These are phyloP conservation scores for Lasioglossum leucozonium DNA, from an alignment of 2,888 invertebrate genomes.

Conservation along the genomic window DNA sequence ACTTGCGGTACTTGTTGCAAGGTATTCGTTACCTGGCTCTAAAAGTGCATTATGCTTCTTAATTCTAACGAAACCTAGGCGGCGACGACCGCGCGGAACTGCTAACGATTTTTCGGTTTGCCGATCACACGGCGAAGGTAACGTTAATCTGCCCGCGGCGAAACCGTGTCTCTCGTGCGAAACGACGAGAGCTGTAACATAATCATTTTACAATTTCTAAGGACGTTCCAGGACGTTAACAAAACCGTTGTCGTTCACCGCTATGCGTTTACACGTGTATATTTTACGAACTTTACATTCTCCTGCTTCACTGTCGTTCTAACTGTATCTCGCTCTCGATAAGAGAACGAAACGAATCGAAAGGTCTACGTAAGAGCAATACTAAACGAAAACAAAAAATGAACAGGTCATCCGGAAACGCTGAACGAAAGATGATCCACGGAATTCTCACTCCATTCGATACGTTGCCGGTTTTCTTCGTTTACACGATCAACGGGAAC, in stretches of 20 bases:
- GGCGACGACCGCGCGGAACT: constrained; percentile 16
- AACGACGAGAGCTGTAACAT: constrained; percentile 35
- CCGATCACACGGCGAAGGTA: background rate
- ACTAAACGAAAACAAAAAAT: constrained; percentile 34
- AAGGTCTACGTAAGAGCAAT: constrained; percentile 66
- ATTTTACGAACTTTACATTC: constrained; percentile 52
- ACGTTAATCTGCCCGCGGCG: background rate
- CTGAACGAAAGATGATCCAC: constrained; percentile 37
- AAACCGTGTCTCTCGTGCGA: constrained; percentile 13
- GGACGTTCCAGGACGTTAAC: background rate
- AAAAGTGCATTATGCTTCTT: constrained; percentile 60
- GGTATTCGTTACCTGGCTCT: constrained; percentile 55
- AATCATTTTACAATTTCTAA: constrained; percentile 53
- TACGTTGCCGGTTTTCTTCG: background rate
- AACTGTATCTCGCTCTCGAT: constrained; percentile 19
- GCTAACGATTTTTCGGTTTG: constrained; percentile 21
- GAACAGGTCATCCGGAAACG: constrained; percentile 36
- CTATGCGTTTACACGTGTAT: constrained; percentile 52
- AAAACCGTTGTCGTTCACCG: constrained; percentile 27
- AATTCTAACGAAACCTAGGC: constrained; percentile 14
- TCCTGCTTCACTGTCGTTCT: constrained; percentile 34
- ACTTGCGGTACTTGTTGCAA: constrained; percentile 46
- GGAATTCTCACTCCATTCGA: constrained; percentile 63
- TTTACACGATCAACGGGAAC: background rate
- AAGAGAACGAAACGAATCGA: constrained; percentile 18